Evolutionary conservation across 2,797 vertebrate species (phyloP), one percentile per base, ranked within the genome.

Genomic region (Intellagama lesueurii): DNA sequence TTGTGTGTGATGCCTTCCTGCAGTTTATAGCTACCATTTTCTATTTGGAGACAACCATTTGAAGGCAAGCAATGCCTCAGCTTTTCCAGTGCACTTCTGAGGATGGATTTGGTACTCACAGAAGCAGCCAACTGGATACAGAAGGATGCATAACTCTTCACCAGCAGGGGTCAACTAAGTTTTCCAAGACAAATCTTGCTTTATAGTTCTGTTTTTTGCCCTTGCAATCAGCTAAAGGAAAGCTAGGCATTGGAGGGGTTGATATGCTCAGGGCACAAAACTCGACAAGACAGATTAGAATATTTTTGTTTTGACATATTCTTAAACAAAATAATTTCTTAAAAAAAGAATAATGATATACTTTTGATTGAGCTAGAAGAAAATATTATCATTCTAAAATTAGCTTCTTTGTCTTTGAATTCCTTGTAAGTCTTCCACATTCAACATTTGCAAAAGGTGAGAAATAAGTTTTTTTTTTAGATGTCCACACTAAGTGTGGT

Each of bases 21-120:
- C 35, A 80, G 83, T 89, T 89, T 85, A 85, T 73, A 89, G 52
- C 88, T 81, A 47, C 68, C 30, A 81, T 75, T 85, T 85, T 35
- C 77, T 80, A 73, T 78, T 75, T 70, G 19, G 68, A 44, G 66
- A 52, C 49, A 85, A 52, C 7, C 19, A 11, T 85, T 84, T 60
- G 68, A 47, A 85, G n/a, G 83, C 64, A 64, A 35, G 49, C 40
- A 79, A 28, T 12, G 30, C 66, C 40, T 81, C 83, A 17, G 40
- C 35, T 40, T 81, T 88, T 84, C 76, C 32, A 85, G 14, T 85
- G 24, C 40, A 85, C 1, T 32, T 75, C 52, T 52, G 40, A 81
- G 83, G 40, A 81, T 81, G 40, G 52, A 86, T 89, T 81, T 86
- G 52, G 60, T 32, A 32, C 83, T 66, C 28, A 35, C 40, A 89